A percentile compares a stretch with the other conserved stretches of the same genome.
Conservation (phyloP, 2,797 vertebrate species). For the Yasuhikotakia modesta region DNA sequence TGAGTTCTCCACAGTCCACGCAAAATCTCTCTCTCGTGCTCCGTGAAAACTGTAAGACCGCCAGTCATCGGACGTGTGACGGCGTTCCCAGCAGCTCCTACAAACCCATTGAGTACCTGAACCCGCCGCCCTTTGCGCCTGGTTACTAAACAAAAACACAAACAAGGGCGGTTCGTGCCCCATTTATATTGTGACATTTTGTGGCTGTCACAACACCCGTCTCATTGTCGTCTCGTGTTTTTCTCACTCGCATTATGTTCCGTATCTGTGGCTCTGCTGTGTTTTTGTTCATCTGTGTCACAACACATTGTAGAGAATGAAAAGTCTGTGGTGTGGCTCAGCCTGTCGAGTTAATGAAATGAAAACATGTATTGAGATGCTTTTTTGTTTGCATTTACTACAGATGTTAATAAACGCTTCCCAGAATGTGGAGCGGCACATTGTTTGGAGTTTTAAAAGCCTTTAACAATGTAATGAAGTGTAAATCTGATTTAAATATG, state of each 20-base stretch:
- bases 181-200: background rate
- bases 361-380: background rate
- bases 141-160: conserved; percentile 59
- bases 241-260: background rate
- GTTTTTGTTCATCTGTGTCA: background rate
- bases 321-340: background rate
- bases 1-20: background rate
- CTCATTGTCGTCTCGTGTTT: background rate
- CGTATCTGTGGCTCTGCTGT: background rate
- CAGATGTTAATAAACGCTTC: background rate
- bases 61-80: background rate
- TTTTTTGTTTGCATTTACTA: background rate
- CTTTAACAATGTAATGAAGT: no score
- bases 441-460: no score
- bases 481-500: no score
- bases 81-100: background rate
- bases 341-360: background rate
- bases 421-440: background rate
- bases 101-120: conserved; percentile 68
- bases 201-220: background rate
- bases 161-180: background rate
- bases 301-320: background rate
- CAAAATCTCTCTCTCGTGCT: conserved; percentile 64
- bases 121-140: conserved; percentile 79
- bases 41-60: background rate